Conservation (phyloP, 2,888 invertebrate genomes). For the Diplazon laetatorius region DNA sequence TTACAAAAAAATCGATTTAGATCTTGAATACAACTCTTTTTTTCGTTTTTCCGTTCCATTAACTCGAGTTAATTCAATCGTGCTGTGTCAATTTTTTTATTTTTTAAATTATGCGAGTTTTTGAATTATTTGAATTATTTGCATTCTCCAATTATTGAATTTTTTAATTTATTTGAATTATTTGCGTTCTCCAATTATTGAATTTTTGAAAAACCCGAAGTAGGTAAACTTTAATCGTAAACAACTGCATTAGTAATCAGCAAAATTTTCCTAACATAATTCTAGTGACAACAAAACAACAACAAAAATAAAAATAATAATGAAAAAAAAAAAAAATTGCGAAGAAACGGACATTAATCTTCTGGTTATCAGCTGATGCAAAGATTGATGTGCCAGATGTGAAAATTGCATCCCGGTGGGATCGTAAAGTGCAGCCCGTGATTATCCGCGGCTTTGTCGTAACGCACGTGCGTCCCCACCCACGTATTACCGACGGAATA, state of each 20-base stretch:
- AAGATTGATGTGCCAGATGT: background rate
- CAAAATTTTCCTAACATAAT: too few species aligned
- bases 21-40: background rate
- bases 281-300: too few species aligned
- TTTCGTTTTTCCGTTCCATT: too few species aligned
- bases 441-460: background rate
- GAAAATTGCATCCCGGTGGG: constrained; percentile 6
- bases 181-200: too few species aligned
- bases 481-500: constrained; percentile 14
- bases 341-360: too few species aligned
- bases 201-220: too few species aligned
- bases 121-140: background rate
- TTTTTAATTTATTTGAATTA: background rate
- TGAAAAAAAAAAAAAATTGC: too few species aligned
- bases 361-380: background rate
- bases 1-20: too few species aligned
- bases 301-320: too few species aligned
- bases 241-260: too few species aligned
- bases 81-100: background rate
- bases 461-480: constrained; percentile 18
- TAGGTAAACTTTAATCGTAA: too few species aligned
- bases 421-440: background rate
- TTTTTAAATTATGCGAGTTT: background rate
- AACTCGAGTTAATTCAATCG: background rate
- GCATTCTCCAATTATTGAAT: background rate